Base-by-base conservation (phyloP, 2,888 invertebrate genomes). In the Acanthosoma haemorrhoidale region DNA sequence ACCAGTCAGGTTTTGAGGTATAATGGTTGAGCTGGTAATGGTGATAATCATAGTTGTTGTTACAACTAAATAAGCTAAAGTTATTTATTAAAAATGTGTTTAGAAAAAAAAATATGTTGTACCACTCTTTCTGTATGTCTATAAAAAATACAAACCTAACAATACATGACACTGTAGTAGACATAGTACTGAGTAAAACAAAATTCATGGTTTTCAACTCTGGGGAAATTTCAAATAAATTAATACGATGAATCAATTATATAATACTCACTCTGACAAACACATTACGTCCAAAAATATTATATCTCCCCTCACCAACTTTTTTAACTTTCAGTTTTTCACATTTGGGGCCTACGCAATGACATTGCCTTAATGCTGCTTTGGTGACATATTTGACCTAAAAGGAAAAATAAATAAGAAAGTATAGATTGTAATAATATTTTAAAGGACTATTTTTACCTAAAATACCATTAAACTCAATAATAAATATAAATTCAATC, bases 231-330 rank as follows among this genome's bases (percentile, higher is more conserved):
- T n/a, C n/a, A n/a, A n/a, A n/a, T n/a, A n/a, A n/a, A n/a, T n/a
- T n/a, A n/a, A n/a, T n/a, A n/a, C n/a, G n/a, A n/a, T n/a, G n/a
- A n/a, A n/a, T n/a, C n/a, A n/a, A n/a, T 21, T 18, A 9, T 16
- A 8, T 11, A 25, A 43, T 66, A 81, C 86, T 83, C 81, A 94
- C 93, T 83, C 94, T 84, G 74, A 94, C 91, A 80, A 93, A 93
- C 68, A 94, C 92, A 77, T 90, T 91, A 76, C 91, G 85, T 18
- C 92, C 92, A 58, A 91, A 92, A 77, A 94, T 92, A 79, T 88
- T 88, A 81, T 93, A 94, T 73, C 89, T 88, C 15, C 93, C 93
- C 81, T 93, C 93, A 70, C 91, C 89, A 64, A 94, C 88, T 80
- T 91, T 90, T 78, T 88, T 87, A 75, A 90, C 88, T 80, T 87